Evolutionary conservation across 1,140 invertebrate species (phyloP), one percentile per base, ranked within the genome.

Genomic region (Lerema accius): DNA sequence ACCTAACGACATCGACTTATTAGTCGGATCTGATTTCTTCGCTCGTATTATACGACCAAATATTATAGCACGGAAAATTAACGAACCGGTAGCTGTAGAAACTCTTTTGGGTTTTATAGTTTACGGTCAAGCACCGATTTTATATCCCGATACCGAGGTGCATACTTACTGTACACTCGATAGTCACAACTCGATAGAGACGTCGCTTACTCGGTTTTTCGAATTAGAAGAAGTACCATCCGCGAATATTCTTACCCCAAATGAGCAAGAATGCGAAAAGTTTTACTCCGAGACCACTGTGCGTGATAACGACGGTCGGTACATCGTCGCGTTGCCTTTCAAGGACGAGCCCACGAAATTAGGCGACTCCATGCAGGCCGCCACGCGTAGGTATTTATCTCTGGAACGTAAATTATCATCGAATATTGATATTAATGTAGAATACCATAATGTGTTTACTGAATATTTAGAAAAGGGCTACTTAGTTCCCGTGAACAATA

Each of bases 321-420:
- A 60, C 19, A 9, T 60, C 10, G 58, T 60, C 11, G 45, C 58
- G 15, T 15, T 60, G 10, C 58, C 58, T 3, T 61, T 61, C 19
- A 61, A 61, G 35, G 14, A 19, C 11, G 37, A 37, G 19, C 15
- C 16, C 6, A 4, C 3, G 5, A 13, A 26, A 0, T 9, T 61
- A 19, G 58, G 58, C 6, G 43, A 61, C 17, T 61, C 53, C 3
- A n/a, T 60, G 15, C 16, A 13, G 14, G 26, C 46, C 9, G 45
- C 59, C 16, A 50, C 46, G 19, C 59, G 59, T 62, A 50, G 46
- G 19, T 62, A 45, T 51, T 40, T 62, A 11, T 62, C 46, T 5
- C 28, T 62, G 26, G 59, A 62, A 7, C 46, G 59, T 6, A 50
- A 62, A 43, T 42, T 62, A 16, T 26, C 48, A 28, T 14, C 46